Evolutionary conservation across 1,140 invertebrate species (phyloP).

Genomic region (Drosophila busckii): DNA sequence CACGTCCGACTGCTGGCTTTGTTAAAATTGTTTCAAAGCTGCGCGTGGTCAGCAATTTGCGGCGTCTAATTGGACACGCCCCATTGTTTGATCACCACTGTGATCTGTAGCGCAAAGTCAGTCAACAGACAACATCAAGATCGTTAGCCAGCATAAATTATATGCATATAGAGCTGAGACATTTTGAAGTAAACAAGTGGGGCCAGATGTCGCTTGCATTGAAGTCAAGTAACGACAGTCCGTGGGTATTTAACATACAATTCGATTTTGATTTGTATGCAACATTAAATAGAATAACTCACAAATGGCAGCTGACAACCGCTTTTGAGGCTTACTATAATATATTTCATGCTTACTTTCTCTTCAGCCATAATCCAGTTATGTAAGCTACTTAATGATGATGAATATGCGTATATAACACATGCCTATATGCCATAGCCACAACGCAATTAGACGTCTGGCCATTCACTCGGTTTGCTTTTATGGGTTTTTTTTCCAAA

Average conservation of each 20-base stretch:
- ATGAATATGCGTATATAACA: slow-evolving; percentile 25
- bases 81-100: slow-evolving; percentile 6
- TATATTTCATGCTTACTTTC: slow-evolving; percentile 44
- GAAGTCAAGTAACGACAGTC: too few species aligned
- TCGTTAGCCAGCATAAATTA: slow-evolving; percentile 22
- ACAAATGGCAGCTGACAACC: too few species aligned
- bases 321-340: neutral
- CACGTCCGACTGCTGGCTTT: too few species aligned
- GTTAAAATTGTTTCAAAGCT: slow-evolving; percentile 22
- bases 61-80: slow-evolving; percentile 38
- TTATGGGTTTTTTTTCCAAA: slow-evolving; percentile 30
- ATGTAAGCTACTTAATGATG: slow-evolving; percentile 40
- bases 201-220: too few species aligned
- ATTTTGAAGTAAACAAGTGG: too few species aligned
- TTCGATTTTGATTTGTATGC: too few species aligned
- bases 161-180: slow-evolving; percentile 2
- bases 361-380: slow-evolving; percentile 55
- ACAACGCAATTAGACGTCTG: slow-evolving; percentile 48
- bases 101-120: too few species aligned
- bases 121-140: slow-evolving; percentile 18
- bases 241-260: too few species aligned
- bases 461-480: slow-evolving; percentile 54
- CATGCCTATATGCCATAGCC: slow-evolving; percentile 31
- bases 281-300: too few species aligned
- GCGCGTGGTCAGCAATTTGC: slow-evolving; percentile 19